Conservation (phyloP, 2,888 invertebrate species). For the Drosophila diplacantha region DNA sequence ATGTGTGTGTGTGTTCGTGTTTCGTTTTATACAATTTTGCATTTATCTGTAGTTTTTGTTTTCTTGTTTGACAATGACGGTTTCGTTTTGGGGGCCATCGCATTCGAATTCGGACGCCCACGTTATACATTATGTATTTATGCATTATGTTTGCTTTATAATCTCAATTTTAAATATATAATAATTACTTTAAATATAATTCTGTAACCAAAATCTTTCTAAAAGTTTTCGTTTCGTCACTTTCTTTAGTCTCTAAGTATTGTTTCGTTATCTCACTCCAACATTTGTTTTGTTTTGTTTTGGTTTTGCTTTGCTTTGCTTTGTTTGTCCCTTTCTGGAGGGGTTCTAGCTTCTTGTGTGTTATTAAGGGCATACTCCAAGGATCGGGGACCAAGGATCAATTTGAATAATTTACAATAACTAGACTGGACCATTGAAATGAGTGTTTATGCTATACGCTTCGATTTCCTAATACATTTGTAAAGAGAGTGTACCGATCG, state of each 20-base stretch:
- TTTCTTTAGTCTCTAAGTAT: slow-evolving; percentile 75
- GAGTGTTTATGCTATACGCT: slow-evolving; percentile 31
- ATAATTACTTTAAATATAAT: slow-evolving; percentile 49
- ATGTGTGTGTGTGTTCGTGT: not conserved
- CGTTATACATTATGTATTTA: slow-evolving; percentile 55
- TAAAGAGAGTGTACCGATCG: slow-evolving; percentile 29
- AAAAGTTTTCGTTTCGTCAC: slow-evolving; percentile 64
- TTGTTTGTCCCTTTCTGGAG: not conserved
- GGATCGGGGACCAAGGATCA: slow-evolving; percentile 32
- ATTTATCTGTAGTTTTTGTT: slow-evolving; percentile 27
- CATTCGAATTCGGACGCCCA: slow-evolving; percentile 17
- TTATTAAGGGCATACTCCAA: slow-evolving; percentile 63
- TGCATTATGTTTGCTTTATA: slow-evolving; percentile 49
- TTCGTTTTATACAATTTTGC: slow-evolving; percentile 57
- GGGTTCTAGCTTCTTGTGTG: slow-evolving; percentile 5
- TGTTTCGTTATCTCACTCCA: slow-evolving; percentile 78
- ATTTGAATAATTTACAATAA: slow-evolving; percentile 61
- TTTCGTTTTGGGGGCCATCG: slow-evolving; percentile 41
- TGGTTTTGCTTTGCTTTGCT: slow-evolving; percentile 15
- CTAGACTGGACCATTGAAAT: slow-evolving; percentile 65
- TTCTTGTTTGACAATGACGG: slow-evolving; percentile 58
- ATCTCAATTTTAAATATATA: slow-evolving; percentile 67
- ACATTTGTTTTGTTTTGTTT: slow-evolving; percentile 68
- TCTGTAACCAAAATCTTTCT: slow-evolving; percentile 67
- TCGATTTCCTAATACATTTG: slow-evolving; percentile 24